Base-by-base conservation (phyloP, 1,140 invertebrate species). In the Platorchestia sp. region DNA sequence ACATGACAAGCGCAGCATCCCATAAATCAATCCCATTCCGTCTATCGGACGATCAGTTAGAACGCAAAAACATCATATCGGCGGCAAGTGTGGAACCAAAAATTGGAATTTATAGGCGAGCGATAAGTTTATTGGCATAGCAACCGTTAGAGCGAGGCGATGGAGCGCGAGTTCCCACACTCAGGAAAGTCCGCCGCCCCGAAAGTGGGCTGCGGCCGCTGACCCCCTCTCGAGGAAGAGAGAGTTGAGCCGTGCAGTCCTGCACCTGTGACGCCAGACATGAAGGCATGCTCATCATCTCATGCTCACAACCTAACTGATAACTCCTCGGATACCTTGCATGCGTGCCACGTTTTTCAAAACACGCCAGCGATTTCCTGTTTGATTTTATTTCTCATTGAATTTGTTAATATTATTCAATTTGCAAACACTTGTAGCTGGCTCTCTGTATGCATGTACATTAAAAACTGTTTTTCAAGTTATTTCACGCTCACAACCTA, bases 121-220 rank as follows among this genome's bases (percentile, higher is more conserved):
- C 87, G 87, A 89, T 89, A 89, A 89, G 87, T 89, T 89, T 89
- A 89, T 89, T 89, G 87, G 87, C 87, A 89, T 89, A 42, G 43
- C 87, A 42, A 89, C 87, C 91, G 91, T 93, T 93, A 93, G 36
- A 45, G 91, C 91, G 40, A 75, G 91, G 41, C n/a, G 91, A 47
- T 44, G 43, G 91, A 10, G 87, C 44, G 91, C 45, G 91, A 47
- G 91, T 93, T 93, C 91, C 91, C 91, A 93, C 91, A 93, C 91
- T 93, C 43, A 93, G 91, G 45, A 93, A 93, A 93, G 91, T 93
- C 91, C 45, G 91, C 5, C 43, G 91, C 91, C 87, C 91, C 44
- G 44, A 93, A 93, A 93, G 91, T 93, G 91, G 91, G 91, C 43
- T 93, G 91, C 43, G 91, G 91, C 36, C 91, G 91, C 43, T 93